These are phyloP conservation scores for Kryphioiulus occultus DNA, from an alignment of 2,888 invertebrate species.

Conservation along the genomic window DNA sequence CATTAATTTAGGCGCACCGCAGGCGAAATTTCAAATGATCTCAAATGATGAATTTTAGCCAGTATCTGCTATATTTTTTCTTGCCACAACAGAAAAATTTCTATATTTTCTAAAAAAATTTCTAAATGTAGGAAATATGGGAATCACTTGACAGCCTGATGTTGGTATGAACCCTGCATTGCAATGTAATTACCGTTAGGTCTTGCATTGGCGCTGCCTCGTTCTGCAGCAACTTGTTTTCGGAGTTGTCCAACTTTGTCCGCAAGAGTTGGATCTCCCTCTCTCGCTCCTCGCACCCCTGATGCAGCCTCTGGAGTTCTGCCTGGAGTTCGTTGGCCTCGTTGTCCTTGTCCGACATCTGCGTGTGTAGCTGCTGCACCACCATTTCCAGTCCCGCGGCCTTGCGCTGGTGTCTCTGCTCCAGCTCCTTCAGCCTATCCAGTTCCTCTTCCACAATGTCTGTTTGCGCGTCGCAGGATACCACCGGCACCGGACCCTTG, in stretches of 20 bases:
- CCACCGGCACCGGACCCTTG: background rate
- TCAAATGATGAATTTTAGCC: too few relatives aligned
- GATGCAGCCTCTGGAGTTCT: background rate
- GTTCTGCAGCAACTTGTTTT: background rate
- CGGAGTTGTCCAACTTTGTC: background rate
- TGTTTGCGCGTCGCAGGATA: background rate
- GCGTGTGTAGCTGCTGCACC: slow-evolving; percentile 43
- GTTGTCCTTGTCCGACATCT: background rate
- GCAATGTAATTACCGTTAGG: background rate
- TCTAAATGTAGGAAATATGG: too few relatives aligned
- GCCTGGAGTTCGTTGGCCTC: background rate
- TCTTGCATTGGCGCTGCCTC: background rate
- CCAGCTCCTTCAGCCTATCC: background rate
- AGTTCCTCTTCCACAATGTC: slow-evolving; percentile 3
- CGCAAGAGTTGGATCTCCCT: background rate
- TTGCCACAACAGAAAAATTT: too few relatives aligned
- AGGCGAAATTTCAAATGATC: too few relatives aligned
- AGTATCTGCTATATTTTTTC: too few relatives aligned
- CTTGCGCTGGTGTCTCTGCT: slow-evolving; percentile 48
- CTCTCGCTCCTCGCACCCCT: background rate
- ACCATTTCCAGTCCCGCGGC: slow-evolving; percentile 47
- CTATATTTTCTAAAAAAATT: too few relatives aligned
- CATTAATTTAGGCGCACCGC: too few relatives aligned
- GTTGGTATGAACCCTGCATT: too few relatives aligned
- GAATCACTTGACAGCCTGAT: too few relatives aligned